Base-by-base conservation (phyloP, 2,888 invertebrate genomes). In the Drosophila ezoana region DNA sequence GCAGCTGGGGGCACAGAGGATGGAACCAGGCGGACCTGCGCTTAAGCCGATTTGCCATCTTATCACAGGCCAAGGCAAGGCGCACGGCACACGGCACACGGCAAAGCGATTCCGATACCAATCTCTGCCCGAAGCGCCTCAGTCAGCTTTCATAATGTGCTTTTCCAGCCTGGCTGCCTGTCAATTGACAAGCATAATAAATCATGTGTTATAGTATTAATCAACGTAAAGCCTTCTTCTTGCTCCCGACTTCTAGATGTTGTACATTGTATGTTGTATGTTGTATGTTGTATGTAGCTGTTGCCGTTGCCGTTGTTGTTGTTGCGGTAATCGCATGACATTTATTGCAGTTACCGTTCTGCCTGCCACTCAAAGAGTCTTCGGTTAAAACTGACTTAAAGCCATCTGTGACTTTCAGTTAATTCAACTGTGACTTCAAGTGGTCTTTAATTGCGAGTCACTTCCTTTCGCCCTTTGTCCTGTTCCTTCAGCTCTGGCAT, bases 181-280 rank as follows among this genome's bases (percentile, higher is more conserved):
- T 67, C 83, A 82, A 84, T 84, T 84, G 87, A 84, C 83, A 84
- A 80, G 64, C 82, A 84, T 84, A 83, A 86, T 86, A 86, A 87
- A 86, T 86, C 85, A 87, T 86, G 86, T 79, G 81, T 83, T 86
- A 77, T 86, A 74, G 88, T 86, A 86, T 86, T 86, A 87, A 86
- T 86, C 85, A 86, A 87, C 64, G 66, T 72, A 61, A 76, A 69
- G 81, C 64, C 85, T 78, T 65, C 72, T 63, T 58, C 54, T 69
- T 64, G 52, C 58, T 57, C 33, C 56, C 33, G 13, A 18, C 49
- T 51, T 44, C 44, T 52, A 61, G 35, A 56, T 69, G 68, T 66
- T 72, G 59, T 20, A 20, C 4, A 4, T 3, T n/a, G n/a, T n/a
- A n/a, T n/a, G n/a, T n/a, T 23, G 23, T 23, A 5, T 20, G 20